Conservation (phyloP, 64 coral and sea anemone species). For the Pachyseris speciosa region DNA sequence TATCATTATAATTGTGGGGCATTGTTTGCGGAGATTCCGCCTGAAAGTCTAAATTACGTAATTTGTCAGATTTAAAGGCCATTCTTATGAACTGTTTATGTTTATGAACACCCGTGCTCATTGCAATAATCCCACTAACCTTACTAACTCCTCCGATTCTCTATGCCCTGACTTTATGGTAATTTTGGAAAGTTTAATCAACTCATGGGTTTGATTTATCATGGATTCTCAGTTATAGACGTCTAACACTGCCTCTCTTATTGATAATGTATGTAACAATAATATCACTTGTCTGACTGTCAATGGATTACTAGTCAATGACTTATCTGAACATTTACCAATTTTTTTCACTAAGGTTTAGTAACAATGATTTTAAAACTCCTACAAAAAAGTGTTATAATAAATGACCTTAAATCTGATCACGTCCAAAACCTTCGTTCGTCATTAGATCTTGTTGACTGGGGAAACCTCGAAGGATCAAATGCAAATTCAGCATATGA, state of each 20-base stretch:
- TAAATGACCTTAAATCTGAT: background rate
- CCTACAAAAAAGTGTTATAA: background rate
- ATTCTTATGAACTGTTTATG: background rate
- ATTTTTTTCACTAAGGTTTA: background rate
- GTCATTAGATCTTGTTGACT: background rate
- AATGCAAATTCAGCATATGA: background rate
- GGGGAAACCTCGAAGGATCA: background rate
- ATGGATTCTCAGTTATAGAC: background rate
- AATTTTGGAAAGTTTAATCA: background rate
- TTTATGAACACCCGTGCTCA: background rate
- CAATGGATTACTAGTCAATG: conserved; percentile 34
- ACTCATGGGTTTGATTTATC: background rate
- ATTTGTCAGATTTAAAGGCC: background rate
- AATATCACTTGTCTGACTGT: background rate
- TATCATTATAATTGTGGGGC: too few relatives aligned
- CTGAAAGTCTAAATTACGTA: too few relatives aligned
- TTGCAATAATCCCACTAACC: background rate
- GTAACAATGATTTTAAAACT: background rate
- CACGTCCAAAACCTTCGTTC: conserved; percentile 2
- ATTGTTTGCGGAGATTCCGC: too few relatives aligned
- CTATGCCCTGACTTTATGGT: background rate
- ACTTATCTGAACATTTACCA: conserved; percentile 59
- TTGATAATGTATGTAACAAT: conserved; percentile 69
- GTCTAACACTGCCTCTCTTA: conserved; percentile 41
- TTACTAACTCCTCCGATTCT: background rate